Evolutionary conservation across 2,113 vertebrate species (phyloP).

Genomic region (Microcebus griseorufus): DNA sequence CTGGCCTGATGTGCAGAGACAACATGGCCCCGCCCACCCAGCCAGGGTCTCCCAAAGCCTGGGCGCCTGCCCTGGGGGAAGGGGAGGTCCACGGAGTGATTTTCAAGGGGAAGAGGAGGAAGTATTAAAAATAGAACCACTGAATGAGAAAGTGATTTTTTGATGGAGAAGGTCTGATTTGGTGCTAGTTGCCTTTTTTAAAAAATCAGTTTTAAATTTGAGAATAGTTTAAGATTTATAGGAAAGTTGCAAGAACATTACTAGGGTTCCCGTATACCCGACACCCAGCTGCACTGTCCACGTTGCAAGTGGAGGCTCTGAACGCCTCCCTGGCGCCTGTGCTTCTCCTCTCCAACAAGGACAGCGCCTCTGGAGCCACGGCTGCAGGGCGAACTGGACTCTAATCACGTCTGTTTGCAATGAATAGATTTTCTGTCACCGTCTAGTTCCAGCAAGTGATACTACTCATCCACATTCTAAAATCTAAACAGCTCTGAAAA

Average conservation of each 20-base stretch:
- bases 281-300: background rate
- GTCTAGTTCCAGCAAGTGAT: slow-evolving; percentile 1
- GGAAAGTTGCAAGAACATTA: background rate
- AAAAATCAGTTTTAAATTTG: background rate
- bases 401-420: background rate
- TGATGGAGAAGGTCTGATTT: background rate
- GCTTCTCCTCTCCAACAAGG: background rate
- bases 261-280: background rate
- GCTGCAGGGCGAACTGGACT: background rate
- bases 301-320: background rate
- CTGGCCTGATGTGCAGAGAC: background rate
- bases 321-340: rapidly evolving
- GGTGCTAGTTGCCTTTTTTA: background rate
- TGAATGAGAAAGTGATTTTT: background rate
- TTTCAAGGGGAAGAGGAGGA: background rate
- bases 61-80: background rate
- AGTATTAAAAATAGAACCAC: background rate
- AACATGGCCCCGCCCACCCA: background rate
- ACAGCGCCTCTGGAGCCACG: rapidly evolving
- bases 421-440: background rate
- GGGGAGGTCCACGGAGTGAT: rapidly evolving
- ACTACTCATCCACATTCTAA: background rate
- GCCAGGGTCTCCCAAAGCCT: background rate
- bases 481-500: background rate
- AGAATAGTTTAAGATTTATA: background rate